Conservation (phyloP, 2,888 invertebrate genomes). For the Cryptus viduatorius region DNA sequence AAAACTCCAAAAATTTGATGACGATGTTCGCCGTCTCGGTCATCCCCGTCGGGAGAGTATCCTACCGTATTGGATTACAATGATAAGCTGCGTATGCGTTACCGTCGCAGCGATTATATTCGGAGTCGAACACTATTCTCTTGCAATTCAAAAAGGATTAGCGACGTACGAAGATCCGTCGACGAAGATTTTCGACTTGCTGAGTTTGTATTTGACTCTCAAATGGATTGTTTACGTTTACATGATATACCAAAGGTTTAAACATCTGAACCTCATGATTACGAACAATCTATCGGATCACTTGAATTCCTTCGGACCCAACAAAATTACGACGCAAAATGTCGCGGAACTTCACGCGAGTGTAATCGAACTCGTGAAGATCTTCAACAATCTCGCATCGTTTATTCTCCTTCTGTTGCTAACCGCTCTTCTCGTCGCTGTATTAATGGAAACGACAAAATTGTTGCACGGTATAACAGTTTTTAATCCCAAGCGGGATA, state of each 20-base stretch:
- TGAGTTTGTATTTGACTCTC: not conserved
- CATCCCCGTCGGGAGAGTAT: constrained; percentile 10
- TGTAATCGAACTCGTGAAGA: not conserved
- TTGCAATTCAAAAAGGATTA: not conserved
- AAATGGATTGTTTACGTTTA: not conserved
- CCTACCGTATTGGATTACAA: not conserved
- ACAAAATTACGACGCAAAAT: not conserved
- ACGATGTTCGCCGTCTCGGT: not conserved
- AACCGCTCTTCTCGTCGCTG: not conserved
- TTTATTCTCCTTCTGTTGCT: not conserved
- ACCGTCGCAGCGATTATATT: not conserved
- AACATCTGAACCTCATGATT: constrained; percentile 3
- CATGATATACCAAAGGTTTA: constrained; percentile 7
- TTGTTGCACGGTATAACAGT: no score
- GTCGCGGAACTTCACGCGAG: not conserved
- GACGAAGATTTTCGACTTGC: not conserved
- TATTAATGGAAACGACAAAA: not conserved
- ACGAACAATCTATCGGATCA: not conserved
- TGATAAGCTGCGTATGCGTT: not conserved
- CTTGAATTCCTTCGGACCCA: not conserved
- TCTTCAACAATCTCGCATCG: not conserved
- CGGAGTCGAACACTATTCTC: not conserved
- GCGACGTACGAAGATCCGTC: no score
- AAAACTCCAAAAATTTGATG: constrained; percentile 2
- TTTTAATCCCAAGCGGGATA: no score